Percentiles rank a stretch among this genome's conserved stretches.
Evolutionary conservation across 2,797 vertebrate genomes (phyloP).

Genomic region (Margarornis squamiger): DNA sequence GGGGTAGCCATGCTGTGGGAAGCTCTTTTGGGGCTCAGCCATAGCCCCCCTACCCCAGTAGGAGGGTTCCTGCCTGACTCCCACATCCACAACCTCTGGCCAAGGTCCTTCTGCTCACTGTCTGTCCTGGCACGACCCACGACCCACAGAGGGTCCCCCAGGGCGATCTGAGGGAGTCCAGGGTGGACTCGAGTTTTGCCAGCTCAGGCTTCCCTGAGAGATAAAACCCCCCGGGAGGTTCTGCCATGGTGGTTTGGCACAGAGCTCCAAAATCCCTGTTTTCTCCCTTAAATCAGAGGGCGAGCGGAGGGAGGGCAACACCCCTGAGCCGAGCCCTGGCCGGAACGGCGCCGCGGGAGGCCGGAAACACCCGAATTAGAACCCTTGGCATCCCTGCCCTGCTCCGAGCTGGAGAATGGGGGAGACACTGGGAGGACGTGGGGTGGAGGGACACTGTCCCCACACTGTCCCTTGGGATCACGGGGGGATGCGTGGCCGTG

Average conservation of each 20-base stretch:
- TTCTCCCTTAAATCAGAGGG: neutral
- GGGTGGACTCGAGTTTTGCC: neutral
- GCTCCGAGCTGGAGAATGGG: fast-evolving
- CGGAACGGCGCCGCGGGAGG: neutral
- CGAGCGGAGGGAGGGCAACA: neutral
- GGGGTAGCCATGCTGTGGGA: neutral
- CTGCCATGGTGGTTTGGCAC: neutral
- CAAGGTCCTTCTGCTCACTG: fast-evolving
- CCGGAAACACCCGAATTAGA: neutral
- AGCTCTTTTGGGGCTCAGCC: neutral
- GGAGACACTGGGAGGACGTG: fast-evolving
- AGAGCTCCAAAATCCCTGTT: neutral
- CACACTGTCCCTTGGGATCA: fast-evolving
- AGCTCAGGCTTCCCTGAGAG: neutral
- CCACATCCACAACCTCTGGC: fast-evolving
- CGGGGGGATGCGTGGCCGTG: fast-evolving
- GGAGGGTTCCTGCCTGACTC: neutral
- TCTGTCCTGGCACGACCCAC: neutral
- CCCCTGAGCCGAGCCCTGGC: neutral
- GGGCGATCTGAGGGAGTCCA: fast-evolving
- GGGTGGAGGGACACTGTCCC: neutral
- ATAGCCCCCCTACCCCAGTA: neutral
- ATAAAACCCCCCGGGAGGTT: neutral
- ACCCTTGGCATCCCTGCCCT: neutral
- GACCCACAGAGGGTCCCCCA: neutral